Evolutionary conservation across 2,888 invertebrate genomes (phyloP).

Genomic region (Amphipoea oculea): DNA sequence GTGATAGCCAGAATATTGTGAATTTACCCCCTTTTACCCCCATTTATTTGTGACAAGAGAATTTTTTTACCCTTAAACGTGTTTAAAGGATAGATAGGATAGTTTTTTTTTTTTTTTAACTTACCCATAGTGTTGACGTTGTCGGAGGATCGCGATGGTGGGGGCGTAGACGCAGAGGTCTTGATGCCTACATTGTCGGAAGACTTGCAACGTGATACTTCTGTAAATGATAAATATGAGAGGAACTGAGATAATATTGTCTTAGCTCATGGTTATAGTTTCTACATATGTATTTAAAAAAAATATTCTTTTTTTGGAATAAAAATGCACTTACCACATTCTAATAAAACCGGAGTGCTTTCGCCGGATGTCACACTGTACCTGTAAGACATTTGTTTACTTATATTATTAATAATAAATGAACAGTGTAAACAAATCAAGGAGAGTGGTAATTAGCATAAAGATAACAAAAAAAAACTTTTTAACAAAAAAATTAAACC

Average conservation of each 20-base stretch:
- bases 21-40: not conserved
- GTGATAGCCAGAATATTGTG: slow-evolving; percentile 12
- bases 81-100: not conserved
- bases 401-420: not conserved
- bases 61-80: not conserved
- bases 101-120: no score
- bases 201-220: slow-evolving; percentile 88
- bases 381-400: slow-evolving; percentile 73
- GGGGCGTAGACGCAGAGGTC: slow-evolving; percentile 81
- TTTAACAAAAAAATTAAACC: no score
- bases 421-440: not conserved
- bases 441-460: not conserved
- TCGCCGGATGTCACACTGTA: slow-evolving; percentile 89
- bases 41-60: slow-evolving; percentile 7
- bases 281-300: not conserved
- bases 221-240: slow-evolving; percentile 66
- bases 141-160: slow-evolving; percentile 87
- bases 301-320: no score
- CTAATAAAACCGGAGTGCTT: slow-evolving; percentile 88
- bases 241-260: not conserved
- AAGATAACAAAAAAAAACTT: slow-evolving; percentile 27
- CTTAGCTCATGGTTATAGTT: no score
- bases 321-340: slow-evolving; percentile 79
- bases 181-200: slow-evolving; percentile 86
- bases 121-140: slow-evolving; percentile 88